These are phyloP conservation scores for Drosophila melanica DNA, from an alignment of 1,140 invertebrate genomes.

Conservation along the genomic window DNA sequence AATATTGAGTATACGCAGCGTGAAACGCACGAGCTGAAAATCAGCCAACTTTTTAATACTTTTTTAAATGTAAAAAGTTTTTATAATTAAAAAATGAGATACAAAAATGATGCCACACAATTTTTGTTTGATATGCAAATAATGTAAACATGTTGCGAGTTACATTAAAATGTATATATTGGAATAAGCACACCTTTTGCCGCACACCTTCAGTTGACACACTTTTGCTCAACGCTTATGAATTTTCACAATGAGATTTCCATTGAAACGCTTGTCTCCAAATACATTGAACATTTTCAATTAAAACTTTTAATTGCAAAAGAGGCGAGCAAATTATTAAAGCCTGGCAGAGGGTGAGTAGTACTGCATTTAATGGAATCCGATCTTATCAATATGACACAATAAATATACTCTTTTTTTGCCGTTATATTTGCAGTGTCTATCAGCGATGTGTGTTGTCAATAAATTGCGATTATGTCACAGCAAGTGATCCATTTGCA, in stretches of 20 bases:
- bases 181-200: background rate
- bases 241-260: slow-evolving; percentile 24
- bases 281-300: slow-evolving; percentile 55
- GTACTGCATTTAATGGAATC: slow-evolving; percentile 1
- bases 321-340: slow-evolving; percentile 30
- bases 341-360: background rate
- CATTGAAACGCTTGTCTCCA: background rate
- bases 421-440: background rate
- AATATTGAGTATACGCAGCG: slow-evolving; percentile 2
- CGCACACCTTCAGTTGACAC: background rate
- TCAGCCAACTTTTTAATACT: background rate
- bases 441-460: background rate
- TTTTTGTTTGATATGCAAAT: background rate
- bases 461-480: slow-evolving; percentile 61
- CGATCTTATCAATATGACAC: slow-evolving; percentile 22
- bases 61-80: background rate
- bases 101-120: background rate
- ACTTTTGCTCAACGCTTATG: background rate
- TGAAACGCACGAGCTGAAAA: background rate
- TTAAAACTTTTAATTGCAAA: slow-evolving; percentile 75
- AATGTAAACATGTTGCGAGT: background rate
- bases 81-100: too few relatives aligned
- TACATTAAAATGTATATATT: background rate
- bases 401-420: background rate
- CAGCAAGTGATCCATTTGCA: slow-evolving; percentile 13